Base-by-base conservation (phyloP, 2,113 vertebrate genomes). In the Sorex araneus region DNA sequence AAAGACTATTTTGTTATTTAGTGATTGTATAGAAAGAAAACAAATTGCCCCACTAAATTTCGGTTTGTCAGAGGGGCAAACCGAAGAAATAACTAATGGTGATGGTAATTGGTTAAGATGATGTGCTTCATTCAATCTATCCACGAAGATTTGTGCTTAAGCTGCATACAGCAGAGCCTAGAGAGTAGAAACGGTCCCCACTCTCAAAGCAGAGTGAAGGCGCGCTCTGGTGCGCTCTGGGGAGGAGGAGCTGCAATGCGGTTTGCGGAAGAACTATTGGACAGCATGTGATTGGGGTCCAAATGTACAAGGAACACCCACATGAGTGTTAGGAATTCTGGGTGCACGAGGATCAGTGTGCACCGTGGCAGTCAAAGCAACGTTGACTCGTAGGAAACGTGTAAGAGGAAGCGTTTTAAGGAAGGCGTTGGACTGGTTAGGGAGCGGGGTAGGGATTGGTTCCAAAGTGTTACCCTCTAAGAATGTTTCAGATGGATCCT, bases 41-140 rank as follows among this genome's bases (percentile, higher is more conserved):
- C 36, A 92, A 74, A 27, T 86, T 79, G 94, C n/a, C 27, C 40
- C 32, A 40, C 43, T 66, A 57, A 85, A 88, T 85, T 77, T 9
- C n/a, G n/a, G n/a, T n/a, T 45, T 91, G 5, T 27, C 10, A 25
- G 28, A 8, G n/a, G 18, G 27, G 13, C 8, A 18, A 8, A 32
- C 2, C 4, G 7, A 8, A 84, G 43, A 87, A 77, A 45, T 73
- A 70, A 18, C 23, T 30, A 40, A 90, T 34, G 11, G 30, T 34
- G 77, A 34, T 12, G 5, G 34, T 27, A 36, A 28, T 15, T 50
- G 32, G 11, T 30, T 64, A 77, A 82, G 83, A 34, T 2, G 69
- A 15, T 36, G 28, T 0, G 8, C 16, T 54, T 27, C 32, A 16
- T 28, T 10, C 34, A 64, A 30, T 23, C 34, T 25, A 32, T 40